These are phyloP conservation scores for Apotomis betuletana DNA, from an alignment of 2,888 invertebrate genomes.

Conservation along the genomic window DNA sequence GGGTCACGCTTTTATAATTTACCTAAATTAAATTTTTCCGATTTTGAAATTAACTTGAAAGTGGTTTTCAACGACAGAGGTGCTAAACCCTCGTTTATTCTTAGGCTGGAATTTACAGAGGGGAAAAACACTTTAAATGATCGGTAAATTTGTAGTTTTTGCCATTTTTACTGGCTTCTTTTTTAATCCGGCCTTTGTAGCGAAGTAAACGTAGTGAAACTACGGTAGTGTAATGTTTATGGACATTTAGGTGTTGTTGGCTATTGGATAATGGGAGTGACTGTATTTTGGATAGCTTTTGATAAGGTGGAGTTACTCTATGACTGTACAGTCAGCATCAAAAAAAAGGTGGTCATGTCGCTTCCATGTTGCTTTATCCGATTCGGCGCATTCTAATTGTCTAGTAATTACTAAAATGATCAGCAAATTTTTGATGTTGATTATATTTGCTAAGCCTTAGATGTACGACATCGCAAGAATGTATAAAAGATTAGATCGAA, in stretches of 20 bases:
- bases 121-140: neutral
- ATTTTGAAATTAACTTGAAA: constrained; percentile 38
- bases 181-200: constrained; percentile 45
- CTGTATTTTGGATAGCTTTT: constrained; percentile 49
- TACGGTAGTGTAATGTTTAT: constrained; percentile 55
- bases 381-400: neutral
- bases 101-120: neutral
- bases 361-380: neutral
- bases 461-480: constrained; percentile 5
- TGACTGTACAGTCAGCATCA: constrained; percentile 16
- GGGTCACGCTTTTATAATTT: neutral
- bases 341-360: neutral
- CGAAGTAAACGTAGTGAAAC: constrained; percentile 61
- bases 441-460: constrained; percentile 24
- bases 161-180: constrained; percentile 10
- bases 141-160: neutral
- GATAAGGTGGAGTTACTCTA: constrained; percentile 44
- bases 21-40: constrained; percentile 8
- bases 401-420: neutral
- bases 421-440: neutral
- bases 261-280: constrained; percentile 45
- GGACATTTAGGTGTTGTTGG: constrained; percentile 47
- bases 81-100: constrained; percentile 54
- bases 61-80: constrained; percentile 54
- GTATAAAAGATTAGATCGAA: constrained; percentile 18